Evolutionary conservation across 1,140 invertebrate genomes (phyloP).

Genomic region (Lycorma delicatula): DNA sequence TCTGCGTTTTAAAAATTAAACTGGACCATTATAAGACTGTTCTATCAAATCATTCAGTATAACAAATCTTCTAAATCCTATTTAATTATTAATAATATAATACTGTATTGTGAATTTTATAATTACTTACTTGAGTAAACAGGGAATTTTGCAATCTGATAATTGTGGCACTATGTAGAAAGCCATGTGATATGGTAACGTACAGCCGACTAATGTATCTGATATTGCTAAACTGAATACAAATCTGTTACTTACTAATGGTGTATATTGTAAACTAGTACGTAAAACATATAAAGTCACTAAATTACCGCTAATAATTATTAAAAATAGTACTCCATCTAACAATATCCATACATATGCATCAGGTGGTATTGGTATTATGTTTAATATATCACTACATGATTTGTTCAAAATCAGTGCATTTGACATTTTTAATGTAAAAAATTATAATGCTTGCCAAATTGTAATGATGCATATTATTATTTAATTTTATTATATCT

Average conservation of each 20-base stretch:
- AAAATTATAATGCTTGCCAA: no score
- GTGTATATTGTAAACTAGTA: constrained; percentile 51
- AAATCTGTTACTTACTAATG: constrained; percentile 58
- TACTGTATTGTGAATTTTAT: no score
- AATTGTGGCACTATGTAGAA: constrained; percentile 54
- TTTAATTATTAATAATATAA: no score
- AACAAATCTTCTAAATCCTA: no score
- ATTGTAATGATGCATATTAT: no score
- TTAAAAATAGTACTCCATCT: constrained; percentile 51
- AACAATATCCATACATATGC: constrained; percentile 44
- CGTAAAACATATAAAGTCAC: constrained; percentile 60
- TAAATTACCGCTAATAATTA: constrained; percentile 58
- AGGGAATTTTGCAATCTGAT: constrained; percentile 47
- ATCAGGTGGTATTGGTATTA: neutral
- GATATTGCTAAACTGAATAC: constrained; percentile 60
- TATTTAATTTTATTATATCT: no score
- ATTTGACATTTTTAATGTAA: no score
- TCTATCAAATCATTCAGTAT: no score
- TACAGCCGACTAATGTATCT: constrained; percentile 61
- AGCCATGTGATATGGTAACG: constrained; percentile 60
- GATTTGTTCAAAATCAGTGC: neutral
- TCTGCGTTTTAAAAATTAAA: no score
- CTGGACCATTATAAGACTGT: no score
- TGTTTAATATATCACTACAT: no score
- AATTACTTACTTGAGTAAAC: constrained; percentile 32